Evolutionary conservation across 2,888 invertebrate species (phyloP).

Genomic region (Caenorhabditis sulstoni): DNA sequence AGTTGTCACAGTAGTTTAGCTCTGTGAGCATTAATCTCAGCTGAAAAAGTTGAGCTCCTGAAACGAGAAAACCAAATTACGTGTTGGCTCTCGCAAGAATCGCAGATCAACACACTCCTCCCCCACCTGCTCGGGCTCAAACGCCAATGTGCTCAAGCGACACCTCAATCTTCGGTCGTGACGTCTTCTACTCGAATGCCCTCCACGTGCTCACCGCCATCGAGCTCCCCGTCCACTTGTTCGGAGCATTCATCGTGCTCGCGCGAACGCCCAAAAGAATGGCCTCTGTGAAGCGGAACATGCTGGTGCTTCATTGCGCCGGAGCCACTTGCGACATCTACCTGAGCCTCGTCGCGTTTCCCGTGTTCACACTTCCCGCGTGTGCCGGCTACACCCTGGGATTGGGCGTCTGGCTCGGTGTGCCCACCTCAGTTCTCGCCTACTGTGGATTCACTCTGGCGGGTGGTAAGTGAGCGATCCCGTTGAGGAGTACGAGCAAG

Average conservation of each 20-base stretch:
- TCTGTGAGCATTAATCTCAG: too few relatives aligned
- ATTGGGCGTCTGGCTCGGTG: not conserved
- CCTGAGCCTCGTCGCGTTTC: slow-evolving; percentile 13
- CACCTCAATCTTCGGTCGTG: not conserved
- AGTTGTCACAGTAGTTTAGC: too few relatives aligned
- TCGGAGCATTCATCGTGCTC: not conserved
- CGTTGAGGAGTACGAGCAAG: not conserved
- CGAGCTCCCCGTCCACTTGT: not conserved
- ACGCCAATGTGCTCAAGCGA: not conserved
- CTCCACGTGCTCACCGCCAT: slow-evolving; percentile 3
- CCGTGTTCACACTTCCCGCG: slow-evolving; percentile 15
- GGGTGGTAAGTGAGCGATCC: not conserved
- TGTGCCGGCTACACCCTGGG: slow-evolving; percentile 30
- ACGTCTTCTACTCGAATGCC: not conserved
- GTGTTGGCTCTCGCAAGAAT: too few relatives aligned
- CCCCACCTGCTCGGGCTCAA: too few relatives aligned
- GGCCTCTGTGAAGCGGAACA: slow-evolving; percentile 1
- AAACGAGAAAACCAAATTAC: too few relatives aligned
- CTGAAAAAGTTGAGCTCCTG: too few relatives aligned
- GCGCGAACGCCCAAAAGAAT: not conserved
- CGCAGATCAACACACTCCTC: too few relatives aligned
- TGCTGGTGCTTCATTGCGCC: not conserved
- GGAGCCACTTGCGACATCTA: slow-evolving; percentile 21
- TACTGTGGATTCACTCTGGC: slow-evolving; percentile 13
- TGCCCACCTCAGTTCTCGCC: slow-evolving; percentile 15